Evolutionary conservation across 1,140 invertebrate species (phyloP).

Genomic region (Yoshiicerus persimilis): DNA sequence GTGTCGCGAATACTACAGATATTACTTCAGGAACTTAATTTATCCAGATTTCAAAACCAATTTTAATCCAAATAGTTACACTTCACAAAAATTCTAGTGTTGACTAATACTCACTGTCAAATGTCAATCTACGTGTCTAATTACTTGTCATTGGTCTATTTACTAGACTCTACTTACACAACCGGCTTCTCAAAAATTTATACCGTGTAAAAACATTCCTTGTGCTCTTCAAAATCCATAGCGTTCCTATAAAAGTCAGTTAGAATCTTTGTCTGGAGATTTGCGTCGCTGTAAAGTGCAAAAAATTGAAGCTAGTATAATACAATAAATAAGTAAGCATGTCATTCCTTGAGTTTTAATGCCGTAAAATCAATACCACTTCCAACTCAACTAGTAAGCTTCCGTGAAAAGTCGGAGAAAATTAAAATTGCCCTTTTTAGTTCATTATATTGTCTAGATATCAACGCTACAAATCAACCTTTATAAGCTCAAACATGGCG

Average conservation of each 20-base stretch:
- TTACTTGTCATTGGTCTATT: no score
- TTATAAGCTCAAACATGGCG: background rate
- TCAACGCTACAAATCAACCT: background rate
- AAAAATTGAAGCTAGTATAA: background rate
- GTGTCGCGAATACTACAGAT: background rate
- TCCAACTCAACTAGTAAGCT: background rate
- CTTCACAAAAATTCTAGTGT: no score
- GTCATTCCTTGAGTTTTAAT: constrained; percentile 3
- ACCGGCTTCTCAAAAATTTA: background rate
- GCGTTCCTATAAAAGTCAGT: background rate
- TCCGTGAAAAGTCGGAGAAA: background rate
- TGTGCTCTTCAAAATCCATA: background rate
- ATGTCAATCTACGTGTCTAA: background rate
- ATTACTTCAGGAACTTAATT: no score
- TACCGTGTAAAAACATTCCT: background rate
- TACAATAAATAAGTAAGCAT: background rate
- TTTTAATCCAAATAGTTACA: no score
- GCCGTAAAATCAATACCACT: background rate
- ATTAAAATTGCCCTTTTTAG: background rate
- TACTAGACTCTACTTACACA: no score
- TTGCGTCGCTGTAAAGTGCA: background rate
- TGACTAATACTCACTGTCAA: background rate
- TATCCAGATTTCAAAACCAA: no score
- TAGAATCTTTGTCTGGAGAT: background rate
- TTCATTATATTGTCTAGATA: background rate